Evolutionary conservation across 2,113 vertebrate genomes (phyloP), one percentile per base, ranked within the genome.

Genomic region (Corydoras maculifer): DNA sequence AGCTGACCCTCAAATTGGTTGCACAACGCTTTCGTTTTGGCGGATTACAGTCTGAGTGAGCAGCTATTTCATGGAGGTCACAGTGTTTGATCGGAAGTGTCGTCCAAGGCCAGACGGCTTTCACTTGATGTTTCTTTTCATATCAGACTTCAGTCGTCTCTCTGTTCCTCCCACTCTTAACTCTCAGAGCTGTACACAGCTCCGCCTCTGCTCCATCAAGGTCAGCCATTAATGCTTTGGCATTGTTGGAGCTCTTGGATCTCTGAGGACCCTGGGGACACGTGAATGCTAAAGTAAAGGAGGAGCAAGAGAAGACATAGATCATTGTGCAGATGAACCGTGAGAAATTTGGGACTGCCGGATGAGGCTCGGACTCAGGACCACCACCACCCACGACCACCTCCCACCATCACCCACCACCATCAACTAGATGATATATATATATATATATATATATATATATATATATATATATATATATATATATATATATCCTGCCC

Each of bases 11-110:
- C 54, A 57, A 1, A n/a, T 81, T 85, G 85, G 84, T 86, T 82
- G 82, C 77, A 78, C 70, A 82, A 81, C 86, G 76, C 80, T 82
- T 80, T 82, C 84, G 82, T 80, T 82, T 80, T 80, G 7, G 35
- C 2, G 4, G 35, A 43, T 43, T 43, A 76, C 78, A 82, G 76
- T 80, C 84, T 83, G 80, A 78, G 79, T 79, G 80, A 65, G 79
- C 83, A 83, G 51, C 9, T 86, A 84, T 82, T 84, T 84, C 76
- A 81, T 48, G 84, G 84, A 82, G 79, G 75, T 76, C 78, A 79
- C 83, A 65, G 49, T 35, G 58, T 43, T 25, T 82, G 86, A 88
- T 86, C 83, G 86, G 80, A 80, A 80, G 76, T 82, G 58, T 50
- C 59, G n/a, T 71, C 50, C 13, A 31, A 65, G 54, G 63, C 35